These are phyloP conservation scores for Bovichtus variegatus DNA, from an alignment of 2,797 vertebrate genomes.

Conservation along the genomic window DNA sequence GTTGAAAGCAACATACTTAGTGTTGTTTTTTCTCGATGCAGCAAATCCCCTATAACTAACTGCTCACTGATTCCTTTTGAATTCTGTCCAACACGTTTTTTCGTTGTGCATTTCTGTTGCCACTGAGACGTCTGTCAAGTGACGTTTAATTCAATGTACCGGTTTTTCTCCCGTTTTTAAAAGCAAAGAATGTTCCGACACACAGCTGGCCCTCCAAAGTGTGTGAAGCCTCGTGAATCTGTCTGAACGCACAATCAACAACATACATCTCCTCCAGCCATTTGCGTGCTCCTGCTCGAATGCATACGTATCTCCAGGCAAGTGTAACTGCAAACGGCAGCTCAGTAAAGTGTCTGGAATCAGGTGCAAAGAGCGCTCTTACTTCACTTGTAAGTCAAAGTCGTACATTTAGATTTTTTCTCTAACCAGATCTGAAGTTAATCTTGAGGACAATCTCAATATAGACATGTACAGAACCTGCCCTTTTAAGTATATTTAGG, in stretches of 20 bases:
- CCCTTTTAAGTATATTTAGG: background rate
- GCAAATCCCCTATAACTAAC: background rate
- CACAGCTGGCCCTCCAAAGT: background rate
- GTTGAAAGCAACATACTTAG: background rate
- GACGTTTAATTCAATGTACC: background rate
- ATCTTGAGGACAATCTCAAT: background rate
- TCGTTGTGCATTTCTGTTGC: background rate
- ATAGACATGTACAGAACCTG: background rate
- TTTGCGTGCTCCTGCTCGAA: background rate
- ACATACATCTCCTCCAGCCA: background rate
- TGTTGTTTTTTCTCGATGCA: background rate
- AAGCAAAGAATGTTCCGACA: background rate
- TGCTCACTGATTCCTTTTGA: background rate
- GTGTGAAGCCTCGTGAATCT: constrained; percentile 1
- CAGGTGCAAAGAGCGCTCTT: background rate
- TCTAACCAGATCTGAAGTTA: background rate
- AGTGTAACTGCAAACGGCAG: background rate
- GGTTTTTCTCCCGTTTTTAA: background rate
- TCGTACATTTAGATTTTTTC: background rate
- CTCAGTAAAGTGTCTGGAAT: background rate
- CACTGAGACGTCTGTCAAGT: background rate
- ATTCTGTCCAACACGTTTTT: background rate
- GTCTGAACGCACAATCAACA: background rate
- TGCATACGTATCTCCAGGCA: background rate
- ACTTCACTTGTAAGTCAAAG: background rate